Conservation (phyloP, 2,797 vertebrate genomes). For the Pipistrellus pipistrellus region DNA sequence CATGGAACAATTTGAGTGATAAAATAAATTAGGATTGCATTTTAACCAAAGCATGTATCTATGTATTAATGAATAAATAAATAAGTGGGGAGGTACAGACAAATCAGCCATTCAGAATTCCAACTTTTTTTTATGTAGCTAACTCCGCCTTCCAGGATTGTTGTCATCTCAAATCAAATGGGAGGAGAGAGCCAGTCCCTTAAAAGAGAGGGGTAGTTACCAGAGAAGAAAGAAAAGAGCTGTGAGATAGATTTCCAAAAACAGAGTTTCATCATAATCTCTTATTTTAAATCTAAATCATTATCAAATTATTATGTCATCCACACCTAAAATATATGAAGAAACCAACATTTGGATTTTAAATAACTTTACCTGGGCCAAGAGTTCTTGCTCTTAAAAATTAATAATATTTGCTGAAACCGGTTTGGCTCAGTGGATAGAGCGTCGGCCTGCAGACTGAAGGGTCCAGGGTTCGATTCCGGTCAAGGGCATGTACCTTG, state of each 20-base stretch:
- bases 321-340: not conserved
- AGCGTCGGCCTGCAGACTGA: no score
- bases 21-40: not conserved
- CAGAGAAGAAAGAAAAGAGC: not conserved
- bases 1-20: not conserved
- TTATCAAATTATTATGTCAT: not conserved
- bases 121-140: not conserved
- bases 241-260: not conserved
- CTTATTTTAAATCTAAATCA: constrained; percentile 3
- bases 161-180: not conserved
- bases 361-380: not conserved
- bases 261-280: not conserved
- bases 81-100: not conserved
- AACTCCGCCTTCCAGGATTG: not conserved
- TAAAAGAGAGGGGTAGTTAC: not conserved
- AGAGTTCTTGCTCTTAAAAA: constrained; percentile 15
- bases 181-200: not conserved
- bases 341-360: not conserved
- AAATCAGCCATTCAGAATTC: not conserved
- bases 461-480: no score
- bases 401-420: not conserved
- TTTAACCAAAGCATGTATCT: not conserved
- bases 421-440: no score
- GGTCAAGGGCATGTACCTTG: no score
- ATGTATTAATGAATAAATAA: not conserved